Evolutionary conservation across 2,888 invertebrate species (phyloP), one percentile per base, ranked within the genome.

Genomic region (Perizoma affinitatum): DNA sequence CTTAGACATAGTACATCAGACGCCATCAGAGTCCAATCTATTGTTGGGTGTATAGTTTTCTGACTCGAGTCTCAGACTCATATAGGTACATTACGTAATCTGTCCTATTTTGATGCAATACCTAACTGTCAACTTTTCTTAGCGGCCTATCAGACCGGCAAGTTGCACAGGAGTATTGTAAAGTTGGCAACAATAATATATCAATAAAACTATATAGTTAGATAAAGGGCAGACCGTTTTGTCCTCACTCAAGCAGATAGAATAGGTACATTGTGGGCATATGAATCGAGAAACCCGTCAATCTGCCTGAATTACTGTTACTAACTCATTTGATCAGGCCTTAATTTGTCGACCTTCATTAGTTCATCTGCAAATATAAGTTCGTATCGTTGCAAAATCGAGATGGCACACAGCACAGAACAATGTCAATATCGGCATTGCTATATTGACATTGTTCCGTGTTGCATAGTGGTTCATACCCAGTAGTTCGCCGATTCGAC

Each of bases 71-170:
- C 22, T 22, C 22, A 22, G 22, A 22, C 22, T 22, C 22, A 22
- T n/a, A n/a, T n/a, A n/a, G n/a, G n/a, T n/a, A n/a, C n/a, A n/a
- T n/a, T n/a, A n/a, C n/a, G n/a, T n/a, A n/a, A n/a, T n/a, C 36
- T 46, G 50, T 46, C 40, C 8, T 36, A 10, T 58, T 35, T n/a
- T 35, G 41, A 45, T 48, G 44, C 43, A 49, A 33, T 45, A 51
- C 41, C 44, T 22, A 22, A 22, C 22, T 58, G 53, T 53, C 43
- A 44, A 49, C 48, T 46, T 58, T 53, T 50, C 59, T 54, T 49
- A 48, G 40, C 49, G 49, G 57, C 33, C 42, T 50, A 61, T 50
- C 50, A 36, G 54, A 57, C 49, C 57, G 61, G 53, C 10, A 61
- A 57, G 57, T 57, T 53, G 53, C 49, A 34, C 49, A 57, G 36